Conservation (phyloP, 2,797 vertebrate genomes). For the Lutjanus campechanus region DNA sequence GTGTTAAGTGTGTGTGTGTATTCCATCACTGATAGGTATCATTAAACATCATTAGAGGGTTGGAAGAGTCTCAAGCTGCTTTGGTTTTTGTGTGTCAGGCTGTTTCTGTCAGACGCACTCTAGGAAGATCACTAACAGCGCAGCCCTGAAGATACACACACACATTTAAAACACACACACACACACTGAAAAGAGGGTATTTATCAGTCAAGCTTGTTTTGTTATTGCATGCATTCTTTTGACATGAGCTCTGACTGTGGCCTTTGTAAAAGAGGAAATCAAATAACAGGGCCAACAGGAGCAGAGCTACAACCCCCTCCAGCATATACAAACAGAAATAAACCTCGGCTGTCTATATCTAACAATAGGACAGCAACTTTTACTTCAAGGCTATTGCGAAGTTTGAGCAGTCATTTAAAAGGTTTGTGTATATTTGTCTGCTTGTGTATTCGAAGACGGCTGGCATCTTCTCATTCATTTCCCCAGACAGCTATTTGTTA, state of each 20-base stretch:
- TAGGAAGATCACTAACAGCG: conserved; percentile 82
- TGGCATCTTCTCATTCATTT: conserved; percentile 72
- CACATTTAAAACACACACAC: conserved; percentile 56
- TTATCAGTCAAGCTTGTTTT: conserved; percentile 83
- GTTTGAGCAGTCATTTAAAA: conserved; percentile 79
- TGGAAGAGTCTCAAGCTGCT: conserved; percentile 76
- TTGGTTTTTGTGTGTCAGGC: conserved; percentile 65
- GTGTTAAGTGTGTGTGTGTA: conserved; percentile 52
- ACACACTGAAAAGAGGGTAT: conserved; percentile 70
- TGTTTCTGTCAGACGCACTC: conserved; percentile 79
- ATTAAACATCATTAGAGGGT: conserved; percentile 84
- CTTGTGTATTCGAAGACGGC: conserved; percentile 65
- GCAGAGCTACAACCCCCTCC: conserved; percentile 80
- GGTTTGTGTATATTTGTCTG: conserved; percentile 73
- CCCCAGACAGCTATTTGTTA: conserved; percentile 76
- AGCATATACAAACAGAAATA: conserved; percentile 83
- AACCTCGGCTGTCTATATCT: conserved; percentile 77
- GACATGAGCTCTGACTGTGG: conserved; percentile 83
- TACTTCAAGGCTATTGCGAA: conserved; percentile 83
- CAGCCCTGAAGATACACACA: conserved; percentile 73
- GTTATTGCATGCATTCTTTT: conserved; percentile 84
- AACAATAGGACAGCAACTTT: conserved; percentile 84
- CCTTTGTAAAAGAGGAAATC: conserved; percentile 85
- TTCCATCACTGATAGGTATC: conserved; percentile 81
- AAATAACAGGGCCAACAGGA: conserved; percentile 83